phyloP scores from a whole-genome alignment of 2,888 invertebrate genomes.

The Hypercompe scribonia region DNA sequence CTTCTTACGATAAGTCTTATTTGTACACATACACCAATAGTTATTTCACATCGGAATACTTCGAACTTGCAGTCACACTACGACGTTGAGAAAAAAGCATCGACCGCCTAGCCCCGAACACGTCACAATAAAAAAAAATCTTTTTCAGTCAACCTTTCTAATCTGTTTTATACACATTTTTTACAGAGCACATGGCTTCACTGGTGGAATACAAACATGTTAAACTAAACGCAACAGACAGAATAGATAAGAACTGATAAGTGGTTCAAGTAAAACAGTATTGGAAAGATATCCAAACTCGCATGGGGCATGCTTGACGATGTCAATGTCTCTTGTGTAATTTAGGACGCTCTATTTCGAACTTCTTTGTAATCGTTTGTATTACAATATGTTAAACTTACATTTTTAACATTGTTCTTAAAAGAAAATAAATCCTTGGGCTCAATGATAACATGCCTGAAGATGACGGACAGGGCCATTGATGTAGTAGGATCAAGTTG shows the following conservation, averaged over 20 bases:
- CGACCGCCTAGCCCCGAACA: too few species aligned
- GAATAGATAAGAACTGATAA: constrained; percentile 11
- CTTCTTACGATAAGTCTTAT: too few species aligned
- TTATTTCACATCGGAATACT: too few species aligned
- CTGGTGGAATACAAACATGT: background rate
- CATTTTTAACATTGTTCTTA: too few species aligned
- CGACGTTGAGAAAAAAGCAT: too few species aligned
- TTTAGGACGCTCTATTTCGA: background rate
- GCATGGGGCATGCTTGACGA: constrained; percentile 6
- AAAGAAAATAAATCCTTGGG: too few species aligned
- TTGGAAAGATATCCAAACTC: background rate
- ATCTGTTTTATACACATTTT: background rate
- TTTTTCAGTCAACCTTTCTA: background rate
- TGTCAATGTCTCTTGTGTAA: background rate
- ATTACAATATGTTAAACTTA: background rate
- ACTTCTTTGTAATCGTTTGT: background rate
- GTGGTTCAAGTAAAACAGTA: background rate
- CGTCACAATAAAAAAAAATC: background rate
- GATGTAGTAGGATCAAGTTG: too few species aligned
- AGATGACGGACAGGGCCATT: too few species aligned
- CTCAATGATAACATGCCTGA: too few species aligned
- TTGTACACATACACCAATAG: too few species aligned
- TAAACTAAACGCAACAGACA: constrained; percentile 5
- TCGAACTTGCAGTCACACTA: too few species aligned
- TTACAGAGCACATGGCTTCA: background rate